Base-by-base conservation (phyloP, 2,113 vertebrate species). In the Urocynchramus pylzowi region DNA sequence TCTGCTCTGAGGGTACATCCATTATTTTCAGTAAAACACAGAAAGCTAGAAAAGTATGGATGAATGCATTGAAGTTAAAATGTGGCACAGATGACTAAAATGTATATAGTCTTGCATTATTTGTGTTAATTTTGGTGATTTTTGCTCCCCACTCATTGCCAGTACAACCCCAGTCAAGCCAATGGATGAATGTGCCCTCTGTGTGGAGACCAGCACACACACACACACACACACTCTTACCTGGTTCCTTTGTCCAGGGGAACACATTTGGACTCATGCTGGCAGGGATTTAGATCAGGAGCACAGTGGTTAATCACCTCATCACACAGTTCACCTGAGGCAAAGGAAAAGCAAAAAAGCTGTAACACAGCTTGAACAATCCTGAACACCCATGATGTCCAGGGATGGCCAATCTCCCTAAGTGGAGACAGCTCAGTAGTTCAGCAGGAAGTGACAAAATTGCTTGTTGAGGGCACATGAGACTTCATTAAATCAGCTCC, bases 181-280 rank as follows among this genome's bases (percentile, higher is more conserved):
- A 54, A 17, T 6, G 24, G 60, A 60, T n/a, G 35, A 39, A 69
- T 37, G n/a, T 54, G 10, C 15, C 47, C 59, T 59, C 23, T 21
- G 26, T 27, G 21, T 3, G 21, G 61, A 85, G 75, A 86, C 22
- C 27, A 69, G 17, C 22, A 23, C 27, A 54, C 30, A 65, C 24
- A 21, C 24, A 56, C 26, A 47, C 10, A 57, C 17, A 37, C 67
- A 24, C 27, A 88, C 49, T 8, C 97, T 98, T 96, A 99, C 99
- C 98, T 98, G 97, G 98, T 98, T 83, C 98, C 97, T 95, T 98
- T 99, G 87, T 98, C 98, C 52, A 98, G 95, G 16, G 98, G 96
- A 93, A 99, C 84, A 77, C 99, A 99, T 96, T 99, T 99, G 90
- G 99, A 99, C 92, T 99, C 98, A 3, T 99, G 99, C 31, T 98